Conservation (phyloP, 2,888 invertebrate species). For the Patella depressa region DNA sequence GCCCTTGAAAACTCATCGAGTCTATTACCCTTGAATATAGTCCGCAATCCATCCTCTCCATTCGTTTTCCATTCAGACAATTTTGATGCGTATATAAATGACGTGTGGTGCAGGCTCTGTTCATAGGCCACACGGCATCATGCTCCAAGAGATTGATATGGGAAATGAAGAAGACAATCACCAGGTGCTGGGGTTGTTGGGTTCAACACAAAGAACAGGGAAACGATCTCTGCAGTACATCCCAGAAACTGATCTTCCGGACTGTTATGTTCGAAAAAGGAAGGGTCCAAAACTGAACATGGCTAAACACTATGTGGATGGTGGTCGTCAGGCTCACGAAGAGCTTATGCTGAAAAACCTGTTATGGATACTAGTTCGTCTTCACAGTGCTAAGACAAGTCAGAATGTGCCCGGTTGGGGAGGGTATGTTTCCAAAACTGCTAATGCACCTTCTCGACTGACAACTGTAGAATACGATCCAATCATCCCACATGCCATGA, state of each 20-base stretch:
- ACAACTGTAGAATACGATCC: slow-evolving; percentile 46
- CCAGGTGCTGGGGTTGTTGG: no score
- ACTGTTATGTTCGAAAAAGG: no score
- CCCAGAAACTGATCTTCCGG: no score
- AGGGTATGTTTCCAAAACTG: slow-evolving; percentile 39
- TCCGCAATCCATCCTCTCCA: slow-evolving; percentile 30
- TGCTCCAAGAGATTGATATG: slow-evolving; percentile 43
- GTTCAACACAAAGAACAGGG: no score
- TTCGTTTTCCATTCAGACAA: slow-evolving; percentile 49
- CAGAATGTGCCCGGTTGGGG: slow-evolving; percentile 32
- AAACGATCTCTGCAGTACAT: no score
- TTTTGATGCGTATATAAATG: slow-evolving; percentile 43
- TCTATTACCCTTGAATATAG: slow-evolving; percentile 35
- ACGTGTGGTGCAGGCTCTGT: slow-evolving; percentile 35
- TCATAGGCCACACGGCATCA: slow-evolving; percentile 47
- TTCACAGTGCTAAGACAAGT: no score
- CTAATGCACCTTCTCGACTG: slow-evolving; percentile 27
- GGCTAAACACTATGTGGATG: no score
- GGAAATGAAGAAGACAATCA: no score
- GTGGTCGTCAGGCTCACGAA: no score
- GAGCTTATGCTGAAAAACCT: no score
- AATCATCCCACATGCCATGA: slow-evolving; percentile 43
- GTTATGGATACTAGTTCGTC: no score
- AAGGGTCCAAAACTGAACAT: no score
- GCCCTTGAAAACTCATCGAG: slow-evolving; percentile 37